Percentiles rank a stretch among this genome's conserved stretches.
These are phyloP conservation scores for Pseudococcus longispinus DNA, from an alignment of 2,888 invertebrate genomes.

Conservation along the genomic window DNA sequence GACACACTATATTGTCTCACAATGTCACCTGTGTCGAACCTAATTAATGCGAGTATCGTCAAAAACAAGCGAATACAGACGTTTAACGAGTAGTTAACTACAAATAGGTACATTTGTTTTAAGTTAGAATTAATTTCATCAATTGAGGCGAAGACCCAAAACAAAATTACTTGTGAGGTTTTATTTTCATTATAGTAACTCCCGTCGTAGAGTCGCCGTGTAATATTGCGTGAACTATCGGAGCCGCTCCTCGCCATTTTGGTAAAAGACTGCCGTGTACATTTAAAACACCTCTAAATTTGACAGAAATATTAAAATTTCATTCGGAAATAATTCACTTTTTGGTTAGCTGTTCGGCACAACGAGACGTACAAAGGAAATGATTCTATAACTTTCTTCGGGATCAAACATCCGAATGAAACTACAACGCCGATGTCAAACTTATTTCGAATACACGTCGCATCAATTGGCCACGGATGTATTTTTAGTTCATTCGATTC, in stretches of 20 bases:
- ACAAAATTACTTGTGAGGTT: slow-evolving; percentile 69
- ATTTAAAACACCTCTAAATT: slow-evolving; percentile 85
- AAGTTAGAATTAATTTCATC: neutral
- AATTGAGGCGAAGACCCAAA: neutral
- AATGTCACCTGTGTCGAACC: slow-evolving; percentile 79
- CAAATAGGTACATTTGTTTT: no score
- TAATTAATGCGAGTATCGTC: slow-evolving; percentile 58
- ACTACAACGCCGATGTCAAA: slow-evolving; percentile 90
- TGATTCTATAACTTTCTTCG: slow-evolving; percentile 73
- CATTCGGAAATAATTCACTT: neutral
- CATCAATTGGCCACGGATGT: slow-evolving; percentile 73
- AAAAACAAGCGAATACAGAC: neutral
- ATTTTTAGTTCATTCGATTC: slow-evolving; percentile 68
- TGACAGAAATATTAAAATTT: slow-evolving; percentile 57
- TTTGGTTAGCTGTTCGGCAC: neutral
- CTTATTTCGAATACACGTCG: slow-evolving; percentile 63
- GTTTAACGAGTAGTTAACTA: no score
- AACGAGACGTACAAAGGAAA: slow-evolving; percentile 80
- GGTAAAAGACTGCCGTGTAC: slow-evolving; percentile 92
- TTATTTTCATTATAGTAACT: slow-evolving; percentile 85
- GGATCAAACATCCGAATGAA: slow-evolving; percentile 92
- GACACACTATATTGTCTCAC: slow-evolving; percentile 61
- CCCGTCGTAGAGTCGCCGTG: slow-evolving; percentile 83
- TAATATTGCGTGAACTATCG: slow-evolving; percentile 83
- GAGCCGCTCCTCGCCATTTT: slow-evolving; percentile 91